Base-by-base conservation (phyloP, 2,113 vertebrate genomes). In the Campylorhamphus procurvoides region DNA sequence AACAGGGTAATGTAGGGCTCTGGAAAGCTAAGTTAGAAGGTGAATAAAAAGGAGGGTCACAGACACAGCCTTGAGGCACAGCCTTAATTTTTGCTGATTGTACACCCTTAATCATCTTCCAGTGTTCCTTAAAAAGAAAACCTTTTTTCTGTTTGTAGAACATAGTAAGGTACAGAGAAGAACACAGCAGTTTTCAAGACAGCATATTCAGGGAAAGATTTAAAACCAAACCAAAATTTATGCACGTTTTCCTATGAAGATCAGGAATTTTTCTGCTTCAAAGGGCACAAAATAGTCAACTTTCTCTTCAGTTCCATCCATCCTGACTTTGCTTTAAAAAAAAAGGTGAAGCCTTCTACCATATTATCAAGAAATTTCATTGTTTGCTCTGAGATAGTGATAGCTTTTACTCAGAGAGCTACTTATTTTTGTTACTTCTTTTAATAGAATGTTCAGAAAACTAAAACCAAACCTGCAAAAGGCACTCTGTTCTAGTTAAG, bases 81-180 rank as follows among this genome's bases (percentile, higher is more conserved):
- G 59, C 37, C 31, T 73, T 85, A 58, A 42, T 63, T 59, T 80
- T 80, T 3, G 1, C 31, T 71, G n/a, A 55, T 50, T 80, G 12
- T 17, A 66, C 13, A 62, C 9, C 15, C 90, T 75, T 72, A 72
- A 79, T 42, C 12, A 76, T 69, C 50, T 83, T 87, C 35, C 29
- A 33, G 22, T 27, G 12, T 22, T 69, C 58, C 78, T 85, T 90
- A 69, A 76, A 79, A 88, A 68, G 12, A 67, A 59, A 68, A 59
- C 14, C n/a, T 35, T 66, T 44, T 59, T n/a, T 5, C 8, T 47
- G 5, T 52, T 60, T 0, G 0, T 14, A 75, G 7, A 20, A 53
- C 0, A 0, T 12, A 59, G 46, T 37, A 82, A 82, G 42, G 44
- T 33, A 64, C 12, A 67, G 27, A 76, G 53, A 74, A 78, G 47